Evolutionary conservation across 2,888 invertebrate genomes (phyloP).

Genomic region (Pseudococcus jackbeardsleyi): DNA sequence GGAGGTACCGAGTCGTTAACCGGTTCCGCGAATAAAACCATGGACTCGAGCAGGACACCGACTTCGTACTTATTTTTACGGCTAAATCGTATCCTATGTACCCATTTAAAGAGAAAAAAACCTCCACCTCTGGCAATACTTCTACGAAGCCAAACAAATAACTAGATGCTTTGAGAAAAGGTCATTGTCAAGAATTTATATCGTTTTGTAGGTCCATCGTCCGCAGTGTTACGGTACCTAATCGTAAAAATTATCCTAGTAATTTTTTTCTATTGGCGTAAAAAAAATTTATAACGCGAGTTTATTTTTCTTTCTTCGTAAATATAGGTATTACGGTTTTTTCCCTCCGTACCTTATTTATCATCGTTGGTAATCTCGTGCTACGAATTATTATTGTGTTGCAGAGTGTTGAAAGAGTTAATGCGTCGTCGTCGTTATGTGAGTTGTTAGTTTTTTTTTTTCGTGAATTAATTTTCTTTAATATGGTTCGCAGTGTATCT

Average conservation of each 20-base stretch:
- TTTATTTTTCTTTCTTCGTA: neutral
- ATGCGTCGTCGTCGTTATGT: slow-evolving; percentile 7
- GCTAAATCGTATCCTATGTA: neutral
- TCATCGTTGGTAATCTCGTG: neutral
- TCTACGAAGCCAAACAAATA: neutral
- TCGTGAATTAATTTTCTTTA: slow-evolving; percentile 26
- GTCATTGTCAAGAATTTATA: slow-evolving; percentile 29
- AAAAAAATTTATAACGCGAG: neutral
- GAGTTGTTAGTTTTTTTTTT: neutral
- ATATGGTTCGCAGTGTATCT: neutral
- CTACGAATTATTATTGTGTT: neutral
- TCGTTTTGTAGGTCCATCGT: neutral
- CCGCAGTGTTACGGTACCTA: neutral
- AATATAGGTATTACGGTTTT: slow-evolving; percentile 12
- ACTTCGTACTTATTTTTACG: slow-evolving; percentile 12
- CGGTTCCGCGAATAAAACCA: neutral
- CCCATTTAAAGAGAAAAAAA: neutral
- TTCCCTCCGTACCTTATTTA: neutral
- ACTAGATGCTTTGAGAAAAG: neutral
- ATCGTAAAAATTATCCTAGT: slow-evolving; percentile 32
- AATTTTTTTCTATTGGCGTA: neutral
- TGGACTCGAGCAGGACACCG: neutral
- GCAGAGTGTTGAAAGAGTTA: neutral
- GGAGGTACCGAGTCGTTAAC: neutral
- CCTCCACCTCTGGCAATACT: neutral